Evolutionary conservation across 2,888 invertebrate species (phyloP), one percentile per base, ranked within the genome.

Genomic region (Volucella inflata): DNA sequence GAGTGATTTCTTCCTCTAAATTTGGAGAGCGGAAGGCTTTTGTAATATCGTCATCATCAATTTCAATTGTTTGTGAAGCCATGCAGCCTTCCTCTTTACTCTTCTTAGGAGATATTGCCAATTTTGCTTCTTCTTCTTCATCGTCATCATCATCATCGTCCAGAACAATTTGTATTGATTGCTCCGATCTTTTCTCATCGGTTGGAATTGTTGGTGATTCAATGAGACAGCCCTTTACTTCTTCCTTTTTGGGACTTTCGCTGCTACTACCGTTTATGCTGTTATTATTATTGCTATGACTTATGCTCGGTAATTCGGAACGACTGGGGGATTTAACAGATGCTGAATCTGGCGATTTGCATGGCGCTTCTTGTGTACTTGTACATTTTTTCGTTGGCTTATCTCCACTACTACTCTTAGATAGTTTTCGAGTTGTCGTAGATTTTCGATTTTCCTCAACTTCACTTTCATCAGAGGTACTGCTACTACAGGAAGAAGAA

Each of bases 391-490:
- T 79, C 12, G 62, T 44, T 46, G 30, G 9, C 11, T 85, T 85
- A 0, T 77, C 85, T 2, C 59, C 59, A 55, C 64, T 46, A 36
- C 36, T 77, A n/a, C 67, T 53, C 38, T 85, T 85, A 8, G 81
- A 77, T n/a, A 85, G 53, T 44, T 85, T 85, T 36, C 81, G 67
- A 48, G 38, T 38, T 14, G 40, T 65, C 8, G 71, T 46, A 9
- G 57, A 36, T 14, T 81, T 85, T 8, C 72, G 77, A 30, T 72
- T 78, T 16, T 87, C 84, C 72, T 93, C 93, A 62, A 93, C 94
- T 78, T 95, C 94, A 79, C 94, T 94, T 8, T 95, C 95, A 74
- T 93, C 93, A 89, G 92, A 92, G 64, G 94, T 94, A 36, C 94
- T 94, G 17, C 94, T 94, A 38, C 94, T 94, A 30, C 94, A 94